Conservation (phyloP, 2,888 invertebrate genomes). For the Myopa testacea region DNA sequence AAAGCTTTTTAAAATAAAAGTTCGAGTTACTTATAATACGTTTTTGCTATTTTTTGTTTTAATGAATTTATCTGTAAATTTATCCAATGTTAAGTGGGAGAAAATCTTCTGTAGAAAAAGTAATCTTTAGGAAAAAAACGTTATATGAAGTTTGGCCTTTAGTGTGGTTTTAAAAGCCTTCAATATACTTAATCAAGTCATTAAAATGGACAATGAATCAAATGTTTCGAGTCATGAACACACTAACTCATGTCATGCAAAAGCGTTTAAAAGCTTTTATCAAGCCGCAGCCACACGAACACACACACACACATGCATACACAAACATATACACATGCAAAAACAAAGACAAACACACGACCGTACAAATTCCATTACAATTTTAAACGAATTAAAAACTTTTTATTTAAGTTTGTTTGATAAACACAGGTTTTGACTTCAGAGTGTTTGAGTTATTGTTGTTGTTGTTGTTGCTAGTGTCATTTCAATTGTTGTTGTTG, state of each 20-base stretch:
- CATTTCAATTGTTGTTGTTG: neutral
- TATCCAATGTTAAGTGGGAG: neutral
- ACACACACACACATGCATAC: neutral
- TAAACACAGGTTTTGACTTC: constrained; percentile 20
- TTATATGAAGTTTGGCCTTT: neutral
- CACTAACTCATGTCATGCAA: neutral
- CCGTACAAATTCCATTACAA: constrained; percentile 20
- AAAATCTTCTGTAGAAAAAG: neutral
- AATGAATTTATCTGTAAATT: too few species aligned
- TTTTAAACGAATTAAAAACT: constrained; percentile 37
- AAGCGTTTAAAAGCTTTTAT: constrained; percentile 29
- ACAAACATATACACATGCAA: neutral
- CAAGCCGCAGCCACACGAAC: neutral
- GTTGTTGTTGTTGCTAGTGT: neutral
- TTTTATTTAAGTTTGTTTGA: constrained; percentile 31
- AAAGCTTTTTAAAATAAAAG: too few species aligned
- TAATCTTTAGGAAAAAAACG: too few species aligned
- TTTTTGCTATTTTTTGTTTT: too few species aligned
- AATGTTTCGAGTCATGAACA: neutral
- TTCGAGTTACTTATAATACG: too few species aligned
- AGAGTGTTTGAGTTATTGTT: neutral
- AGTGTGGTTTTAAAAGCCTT: constrained; percentile 38
- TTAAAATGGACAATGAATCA: constrained; percentile 5
- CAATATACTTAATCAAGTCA: constrained; percentile 37
- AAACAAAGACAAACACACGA: constrained; percentile 3